A percentile compares a stretch with the other conserved stretches of the same genome.
These are phyloP conservation scores for Notolabrus celidotus DNA, from an alignment of 2,797 vertebrate genomes.

Conservation along the genomic window DNA sequence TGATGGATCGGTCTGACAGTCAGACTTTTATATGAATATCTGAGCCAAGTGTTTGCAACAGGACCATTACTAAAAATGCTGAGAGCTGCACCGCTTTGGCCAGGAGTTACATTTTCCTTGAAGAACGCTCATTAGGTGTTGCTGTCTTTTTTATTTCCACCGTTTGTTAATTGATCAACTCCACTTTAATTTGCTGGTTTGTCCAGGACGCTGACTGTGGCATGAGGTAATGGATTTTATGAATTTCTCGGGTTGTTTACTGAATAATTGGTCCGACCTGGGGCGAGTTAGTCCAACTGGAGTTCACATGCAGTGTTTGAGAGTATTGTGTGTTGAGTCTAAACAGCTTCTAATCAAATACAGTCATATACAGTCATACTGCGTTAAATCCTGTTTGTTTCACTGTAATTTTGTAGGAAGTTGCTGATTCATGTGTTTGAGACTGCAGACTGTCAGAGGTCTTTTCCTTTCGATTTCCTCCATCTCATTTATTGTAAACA, in stretches of 20 bases:
- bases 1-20: constrained; percentile 41
- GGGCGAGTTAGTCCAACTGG: neutral
- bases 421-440: too few relatives aligned
- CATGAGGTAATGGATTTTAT: constrained; percentile 24
- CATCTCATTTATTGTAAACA: too few relatives aligned
- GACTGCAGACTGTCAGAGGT: too few relatives aligned
- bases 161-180: constrained; percentile 27
- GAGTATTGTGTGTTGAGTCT: too few relatives aligned
- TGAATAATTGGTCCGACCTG: constrained; percentile 1
- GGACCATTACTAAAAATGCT: constrained; percentile 38
- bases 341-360: too few relatives aligned
- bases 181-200: constrained; percentile 9
- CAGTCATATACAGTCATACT: too few relatives aligned
- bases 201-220: neutral
- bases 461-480: too few relatives aligned
- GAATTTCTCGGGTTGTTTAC: neutral
- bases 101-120: constrained; percentile 26
- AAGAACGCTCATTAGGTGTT: constrained; percentile 11
- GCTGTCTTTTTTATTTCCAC: neutral
- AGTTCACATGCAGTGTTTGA: neutral
- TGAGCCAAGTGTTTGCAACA: constrained; percentile 44
- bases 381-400: too few relatives aligned
- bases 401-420: too few relatives aligned
- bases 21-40: constrained; percentile 24
- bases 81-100: constrained; percentile 18